phyloP scores from a whole-genome alignment of 2,888 invertebrate genomes.

The Drepana falcataria region DNA sequence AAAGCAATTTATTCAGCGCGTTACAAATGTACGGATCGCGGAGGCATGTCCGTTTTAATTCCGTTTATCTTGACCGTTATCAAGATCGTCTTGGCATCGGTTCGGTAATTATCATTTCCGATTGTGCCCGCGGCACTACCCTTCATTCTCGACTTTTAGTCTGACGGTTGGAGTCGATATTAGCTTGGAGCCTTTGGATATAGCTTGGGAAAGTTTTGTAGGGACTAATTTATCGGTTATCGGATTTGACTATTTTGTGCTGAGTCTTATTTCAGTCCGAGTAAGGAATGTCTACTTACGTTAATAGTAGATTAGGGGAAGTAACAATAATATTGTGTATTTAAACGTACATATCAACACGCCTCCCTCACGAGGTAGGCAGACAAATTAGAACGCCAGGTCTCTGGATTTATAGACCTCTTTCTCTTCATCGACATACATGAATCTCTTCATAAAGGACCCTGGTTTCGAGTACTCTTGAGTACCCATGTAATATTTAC shows the following conservation, averaged over 20 bases:
- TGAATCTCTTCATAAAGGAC: too few relatives aligned
- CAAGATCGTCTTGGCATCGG: background rate
- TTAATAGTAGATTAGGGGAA: background rate
- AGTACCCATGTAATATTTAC: too few relatives aligned
- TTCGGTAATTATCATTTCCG: background rate
- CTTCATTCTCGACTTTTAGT: background rate
- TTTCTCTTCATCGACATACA: too few relatives aligned
- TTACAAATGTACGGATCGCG: background rate
- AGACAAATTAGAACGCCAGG: too few relatives aligned
- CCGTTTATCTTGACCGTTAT: background rate
- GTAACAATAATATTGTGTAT: too few relatives aligned
- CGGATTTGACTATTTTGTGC: slow-evolving; percentile 2
- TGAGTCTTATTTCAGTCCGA: background rate
- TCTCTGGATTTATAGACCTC: too few relatives aligned
- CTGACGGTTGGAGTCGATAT: background rate
- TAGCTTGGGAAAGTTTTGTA: background rate
- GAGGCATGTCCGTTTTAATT: background rate
- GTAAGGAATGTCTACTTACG: background rate
- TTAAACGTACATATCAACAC: too few relatives aligned
- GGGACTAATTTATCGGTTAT: slow-evolving; percentile 3
- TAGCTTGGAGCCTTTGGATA: background rate
- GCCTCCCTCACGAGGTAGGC: too few relatives aligned
- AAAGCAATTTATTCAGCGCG: background rate
- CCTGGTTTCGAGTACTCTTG: too few relatives aligned
- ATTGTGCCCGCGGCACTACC: background rate